A percentile compares a stretch with the other conserved stretches of the same genome.
Conservation (phyloP, 2,888 invertebrate species). For the Neoascia interrupta region DNA sequence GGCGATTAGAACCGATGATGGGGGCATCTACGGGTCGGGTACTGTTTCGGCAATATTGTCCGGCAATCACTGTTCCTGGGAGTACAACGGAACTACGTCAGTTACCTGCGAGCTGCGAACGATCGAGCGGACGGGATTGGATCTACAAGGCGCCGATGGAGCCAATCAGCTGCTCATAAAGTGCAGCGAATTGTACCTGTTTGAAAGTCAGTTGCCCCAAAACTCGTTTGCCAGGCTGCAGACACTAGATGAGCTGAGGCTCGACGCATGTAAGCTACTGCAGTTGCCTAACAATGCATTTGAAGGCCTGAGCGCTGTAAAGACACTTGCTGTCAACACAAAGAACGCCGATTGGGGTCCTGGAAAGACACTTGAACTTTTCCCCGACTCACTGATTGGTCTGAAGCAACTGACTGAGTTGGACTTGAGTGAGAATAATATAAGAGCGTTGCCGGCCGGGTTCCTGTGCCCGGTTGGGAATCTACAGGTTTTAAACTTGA, state of each 20-base stretch:
- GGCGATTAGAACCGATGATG: conserved; percentile 30
- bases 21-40: conserved; percentile 46
- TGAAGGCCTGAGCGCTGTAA: conserved; percentile 87
- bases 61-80: conserved; percentile 80
- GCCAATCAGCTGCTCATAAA: conserved; percentile 87
- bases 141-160: conserved; percentile 83
- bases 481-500: conserved; percentile 90
- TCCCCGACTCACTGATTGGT: conserved; percentile 86
- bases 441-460: conserved; percentile 88
- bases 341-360: conserved; percentile 90
- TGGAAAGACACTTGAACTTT: conserved; percentile 87
- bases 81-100: conserved; percentile 80
- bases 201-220: conserved; percentile 88
- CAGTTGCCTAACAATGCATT: conserved; percentile 88
- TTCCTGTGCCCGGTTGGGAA: conserved; percentile 89
- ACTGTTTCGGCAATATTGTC: conserved; percentile 70
- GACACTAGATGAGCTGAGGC: conserved; percentile 85
- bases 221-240: conserved; percentile 87
- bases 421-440: conserved; percentile 91
- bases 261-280: conserved; percentile 90
- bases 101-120: conserved; percentile 86
- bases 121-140: conserved; percentile 85
- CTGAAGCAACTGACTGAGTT: conserved; percentile 89
- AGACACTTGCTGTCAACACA: conserved; percentile 85
- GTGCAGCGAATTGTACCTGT: conserved; percentile 89